phyloP scores from a whole-genome alignment of 2,113 vertebrate species.

The Gopherus evgoodei region DNA sequence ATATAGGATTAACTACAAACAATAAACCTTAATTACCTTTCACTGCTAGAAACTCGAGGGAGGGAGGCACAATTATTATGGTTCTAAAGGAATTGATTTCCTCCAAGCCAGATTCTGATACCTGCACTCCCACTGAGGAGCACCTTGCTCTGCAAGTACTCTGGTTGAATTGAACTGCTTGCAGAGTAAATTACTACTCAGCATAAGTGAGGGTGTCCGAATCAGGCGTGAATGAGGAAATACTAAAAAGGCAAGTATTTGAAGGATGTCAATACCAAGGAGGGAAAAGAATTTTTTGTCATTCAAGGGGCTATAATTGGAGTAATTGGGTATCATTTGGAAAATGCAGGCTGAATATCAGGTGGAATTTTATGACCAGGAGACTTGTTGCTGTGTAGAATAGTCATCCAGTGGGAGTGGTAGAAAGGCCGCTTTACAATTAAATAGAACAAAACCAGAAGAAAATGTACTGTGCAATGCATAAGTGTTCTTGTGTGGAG shows the following conservation, averaged over 20 bases:
- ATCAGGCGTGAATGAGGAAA: neutral
- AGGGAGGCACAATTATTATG: accelerated
- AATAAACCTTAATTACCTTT: neutral
- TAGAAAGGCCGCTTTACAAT: neutral
- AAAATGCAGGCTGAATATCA: accelerated
- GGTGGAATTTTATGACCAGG: accelerated
- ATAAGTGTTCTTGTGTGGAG: accelerated
- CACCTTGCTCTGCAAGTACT: neutral
- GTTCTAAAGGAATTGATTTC: neutral
- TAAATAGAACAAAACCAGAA: neutral
- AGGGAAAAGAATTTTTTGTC: neutral
- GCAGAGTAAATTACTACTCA: neutral
- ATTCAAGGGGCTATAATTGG: neutral
- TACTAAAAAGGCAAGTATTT: neutral
- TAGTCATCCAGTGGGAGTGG: neutral
- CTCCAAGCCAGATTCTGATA: neutral
- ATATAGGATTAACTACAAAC: neutral
- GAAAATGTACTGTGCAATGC: accelerated
- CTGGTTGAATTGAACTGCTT: neutral
- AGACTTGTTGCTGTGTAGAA: neutral
- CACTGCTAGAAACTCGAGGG: neutral
- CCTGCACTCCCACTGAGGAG: neutral
- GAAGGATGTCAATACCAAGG: neutral
- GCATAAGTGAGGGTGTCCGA: neutral
- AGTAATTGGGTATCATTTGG: neutral